Evolutionary conservation across 2,797 vertebrate genomes (phyloP).

Genomic region (Galago senegalensis): DNA sequence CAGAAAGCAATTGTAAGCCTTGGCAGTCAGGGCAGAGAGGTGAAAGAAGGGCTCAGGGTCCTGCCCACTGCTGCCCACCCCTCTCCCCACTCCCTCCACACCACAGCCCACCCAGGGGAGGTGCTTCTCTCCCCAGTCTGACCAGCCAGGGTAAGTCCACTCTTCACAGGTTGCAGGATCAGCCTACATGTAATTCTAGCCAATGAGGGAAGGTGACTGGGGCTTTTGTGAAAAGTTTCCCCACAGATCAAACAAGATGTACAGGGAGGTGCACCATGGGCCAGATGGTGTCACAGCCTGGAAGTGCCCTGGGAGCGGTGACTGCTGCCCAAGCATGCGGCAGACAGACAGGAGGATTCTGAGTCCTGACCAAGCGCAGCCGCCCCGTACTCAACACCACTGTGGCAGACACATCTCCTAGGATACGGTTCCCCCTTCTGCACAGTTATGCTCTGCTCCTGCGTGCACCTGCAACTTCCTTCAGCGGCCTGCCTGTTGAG

Average conservation of each 20-base stretch:
- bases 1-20: not conserved
- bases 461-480: not conserved
- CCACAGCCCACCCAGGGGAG: not conserved
- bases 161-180: not conserved
- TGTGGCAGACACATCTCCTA: not conserved
- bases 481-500: not conserved
- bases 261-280: not conserved
- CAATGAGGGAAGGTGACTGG: not conserved
- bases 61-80: too few relatives aligned
- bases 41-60: not conserved
- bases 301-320: not conserved
- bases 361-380: not conserved
- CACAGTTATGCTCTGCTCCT: not conserved
- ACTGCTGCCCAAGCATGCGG: too few relatives aligned
- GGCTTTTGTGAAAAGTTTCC: not conserved
- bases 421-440: not conserved
- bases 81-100: too few relatives aligned
- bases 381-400: too few relatives aligned
- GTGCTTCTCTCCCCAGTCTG: not conserved
- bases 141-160: not conserved
- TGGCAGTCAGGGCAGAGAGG: not conserved
- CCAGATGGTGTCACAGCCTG: not conserved
- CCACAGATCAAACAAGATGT: not conserved
- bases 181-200: not conserved
- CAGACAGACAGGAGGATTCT: not conserved